Conservation (phyloP, 1,140 invertebrate genomes). For the Drosophila funebris region DNA sequence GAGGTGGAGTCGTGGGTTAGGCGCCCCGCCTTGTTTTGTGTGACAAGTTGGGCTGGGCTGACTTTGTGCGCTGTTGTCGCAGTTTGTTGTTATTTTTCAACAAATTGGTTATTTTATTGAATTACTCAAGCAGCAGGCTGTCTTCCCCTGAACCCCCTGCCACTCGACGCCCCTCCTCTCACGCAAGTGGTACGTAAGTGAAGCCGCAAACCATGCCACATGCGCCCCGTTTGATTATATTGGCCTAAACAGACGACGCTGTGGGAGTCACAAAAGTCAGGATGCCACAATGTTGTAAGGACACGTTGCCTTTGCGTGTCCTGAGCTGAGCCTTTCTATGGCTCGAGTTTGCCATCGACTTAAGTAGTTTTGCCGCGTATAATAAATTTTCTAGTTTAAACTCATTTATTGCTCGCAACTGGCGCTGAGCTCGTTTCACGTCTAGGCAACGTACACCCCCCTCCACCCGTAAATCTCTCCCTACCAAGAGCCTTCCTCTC, state of each 20-base stretch:
- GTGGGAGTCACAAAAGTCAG: constrained; percentile 31
- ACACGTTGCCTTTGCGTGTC: constrained; percentile 67
- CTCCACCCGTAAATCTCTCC: no score
- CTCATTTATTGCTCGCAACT: constrained; percentile 71
- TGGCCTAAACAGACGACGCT: constrained; percentile 62
- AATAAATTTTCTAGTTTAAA: constrained; percentile 82
- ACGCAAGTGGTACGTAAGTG: neutral
- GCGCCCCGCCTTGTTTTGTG: constrained; percentile 33
- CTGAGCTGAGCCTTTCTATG: neutral
- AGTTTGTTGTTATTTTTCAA: constrained; percentile 70
- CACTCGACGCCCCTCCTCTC: neutral
- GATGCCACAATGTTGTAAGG: constrained; percentile 43
- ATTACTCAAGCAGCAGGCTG: constrained; percentile 76
- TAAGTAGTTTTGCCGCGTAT: constrained; percentile 78
- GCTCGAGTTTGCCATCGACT: constrained; percentile 28
- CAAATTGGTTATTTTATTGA: constrained; percentile 82
- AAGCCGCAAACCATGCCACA: constrained; percentile 13
- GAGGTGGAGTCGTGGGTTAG: neutral
- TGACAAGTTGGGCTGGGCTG: constrained; percentile 66
- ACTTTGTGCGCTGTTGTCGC: constrained; percentile 28
- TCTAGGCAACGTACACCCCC: no score
- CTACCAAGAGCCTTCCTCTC: neutral
- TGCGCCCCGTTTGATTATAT: constrained; percentile 67
- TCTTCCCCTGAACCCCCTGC: neutral
- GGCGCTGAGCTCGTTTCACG: constrained; percentile 1